phyloP scores from a whole-genome alignment of 2,797 vertebrate species.

The Gastrophryne carolinensis region DNA sequence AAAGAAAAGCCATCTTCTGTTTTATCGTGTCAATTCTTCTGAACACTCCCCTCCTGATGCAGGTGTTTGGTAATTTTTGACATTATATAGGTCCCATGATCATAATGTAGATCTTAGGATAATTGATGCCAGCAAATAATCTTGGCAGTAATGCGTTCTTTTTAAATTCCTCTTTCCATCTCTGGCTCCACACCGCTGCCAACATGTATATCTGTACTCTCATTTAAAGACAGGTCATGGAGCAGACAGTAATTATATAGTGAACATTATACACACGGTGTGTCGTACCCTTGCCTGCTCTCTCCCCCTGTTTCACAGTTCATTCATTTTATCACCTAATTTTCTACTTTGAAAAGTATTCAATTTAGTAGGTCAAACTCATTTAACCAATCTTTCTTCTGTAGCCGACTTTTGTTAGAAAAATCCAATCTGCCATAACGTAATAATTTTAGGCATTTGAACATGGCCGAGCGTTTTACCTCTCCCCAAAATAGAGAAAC shows the following conservation, averaged over 20 bases:
- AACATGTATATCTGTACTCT: neutral
- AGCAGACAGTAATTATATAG: constrained; percentile 7
- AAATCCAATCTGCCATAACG: constrained; percentile 29
- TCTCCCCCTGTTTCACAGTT: constrained; percentile 18
- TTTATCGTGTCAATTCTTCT: no score
- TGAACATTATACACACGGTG: constrained; percentile 22
- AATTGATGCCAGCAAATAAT: no score
- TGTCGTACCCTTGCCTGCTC: constrained; percentile 20
- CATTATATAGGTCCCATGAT: no score
- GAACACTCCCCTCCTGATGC: no score
- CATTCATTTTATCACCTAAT: constrained; percentile 40
- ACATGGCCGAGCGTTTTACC: constrained; percentile 5
- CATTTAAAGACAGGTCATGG: neutral
- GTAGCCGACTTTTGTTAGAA: constrained; percentile 36
- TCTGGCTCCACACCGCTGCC: neutral
- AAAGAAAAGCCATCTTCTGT: no score
- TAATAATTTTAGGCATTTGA: constrained; percentile 17
- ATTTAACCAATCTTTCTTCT: constrained; percentile 27
- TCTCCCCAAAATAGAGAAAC: neutral
- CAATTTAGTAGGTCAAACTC: constrained; percentile 36
- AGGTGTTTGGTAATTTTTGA: no score
- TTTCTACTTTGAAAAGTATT: constrained; percentile 39
- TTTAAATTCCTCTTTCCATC: neutral
- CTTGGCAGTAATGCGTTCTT: neutral
- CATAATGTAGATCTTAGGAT: no score